Evolutionary conservation across 2,797 vertebrate species (phyloP).

Genomic region (Pristis pectinata): DNA sequence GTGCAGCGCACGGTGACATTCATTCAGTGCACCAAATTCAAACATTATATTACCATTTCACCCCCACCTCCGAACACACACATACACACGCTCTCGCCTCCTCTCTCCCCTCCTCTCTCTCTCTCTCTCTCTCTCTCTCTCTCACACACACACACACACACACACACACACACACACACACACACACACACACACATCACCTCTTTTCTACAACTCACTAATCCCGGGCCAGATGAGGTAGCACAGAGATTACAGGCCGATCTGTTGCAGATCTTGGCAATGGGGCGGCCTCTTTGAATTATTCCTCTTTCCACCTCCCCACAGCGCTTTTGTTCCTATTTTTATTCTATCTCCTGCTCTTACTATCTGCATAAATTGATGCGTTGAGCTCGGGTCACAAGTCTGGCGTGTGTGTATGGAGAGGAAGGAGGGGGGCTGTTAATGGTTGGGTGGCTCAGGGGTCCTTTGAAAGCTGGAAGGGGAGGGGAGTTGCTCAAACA

Average conservation of each 20-base stretch:
- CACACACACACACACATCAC: neutral
- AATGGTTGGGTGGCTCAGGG: constrained; percentile 29
- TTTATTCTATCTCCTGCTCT: neutral
- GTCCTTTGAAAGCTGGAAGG: neutral
- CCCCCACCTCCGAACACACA: neutral
- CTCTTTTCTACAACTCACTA: neutral
- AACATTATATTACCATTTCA: neutral
- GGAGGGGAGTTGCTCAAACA: constrained; percentile 29
- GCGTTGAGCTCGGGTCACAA: constrained; percentile 6
- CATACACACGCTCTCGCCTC: neutral
- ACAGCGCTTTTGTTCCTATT: constrained; percentile 12
- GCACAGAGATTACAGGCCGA: neutral
- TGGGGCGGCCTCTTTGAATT: constrained; percentile 8
- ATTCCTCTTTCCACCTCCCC: neutral
- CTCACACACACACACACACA: too few relatives aligned
- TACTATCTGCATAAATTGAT: constrained; percentile 23
- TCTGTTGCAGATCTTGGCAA: neutral
- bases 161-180: neutral
- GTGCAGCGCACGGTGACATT: neutral
- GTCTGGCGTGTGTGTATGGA: neutral
- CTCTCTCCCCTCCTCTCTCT: neutral
- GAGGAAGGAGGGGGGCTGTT: neutral
- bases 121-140: neutral
- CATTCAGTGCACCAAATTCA: neutral
- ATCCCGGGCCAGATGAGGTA: neutral